These are phyloP conservation scores for Ispidina lecontei DNA, from an alignment of 2,797 vertebrate genomes.

Conservation along the genomic window DNA sequence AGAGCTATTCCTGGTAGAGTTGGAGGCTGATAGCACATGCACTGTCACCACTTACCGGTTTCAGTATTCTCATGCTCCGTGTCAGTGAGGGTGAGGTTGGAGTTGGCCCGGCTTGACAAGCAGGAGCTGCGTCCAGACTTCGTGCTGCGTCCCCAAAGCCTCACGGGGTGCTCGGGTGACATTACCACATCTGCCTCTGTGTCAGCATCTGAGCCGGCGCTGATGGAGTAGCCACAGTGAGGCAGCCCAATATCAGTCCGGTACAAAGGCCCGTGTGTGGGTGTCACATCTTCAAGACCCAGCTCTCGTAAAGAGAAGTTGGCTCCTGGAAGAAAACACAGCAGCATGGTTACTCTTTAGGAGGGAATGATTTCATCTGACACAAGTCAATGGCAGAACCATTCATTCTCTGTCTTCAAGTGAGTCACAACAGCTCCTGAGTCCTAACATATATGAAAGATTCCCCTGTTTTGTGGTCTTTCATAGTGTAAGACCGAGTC, in stretches of 20 bases:
- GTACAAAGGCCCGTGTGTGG: conserved; percentile 89
- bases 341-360: neutral
- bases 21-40: accelerated
- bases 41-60: conserved; percentile 82
- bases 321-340: conserved; percentile 77
- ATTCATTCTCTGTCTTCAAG: neutral
- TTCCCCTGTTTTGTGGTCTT: neutral
- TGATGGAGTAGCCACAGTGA: conserved; percentile 92
- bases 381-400: neutral
- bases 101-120: conserved; percentile 96
- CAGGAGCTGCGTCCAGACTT: conserved; percentile 97
- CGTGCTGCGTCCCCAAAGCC: conserved; percentile 92
- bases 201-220: conserved; percentile 91
- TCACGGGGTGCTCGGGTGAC: conserved; percentile 91
- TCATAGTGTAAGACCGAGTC: neutral
- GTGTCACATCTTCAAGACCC: conserved; percentile 88
- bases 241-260: conserved; percentile 89
- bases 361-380: neutral
- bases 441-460: neutral
- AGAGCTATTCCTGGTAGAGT: neutral
- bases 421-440: accelerated
- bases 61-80: conserved; percentile 97
- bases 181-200: conserved; percentile 90
- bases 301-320: conserved; percentile 94
- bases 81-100: conserved; percentile 96